phyloP scores from a whole-genome alignment of 1,140 invertebrate species.

The Marisa cornuarietis region DNA sequence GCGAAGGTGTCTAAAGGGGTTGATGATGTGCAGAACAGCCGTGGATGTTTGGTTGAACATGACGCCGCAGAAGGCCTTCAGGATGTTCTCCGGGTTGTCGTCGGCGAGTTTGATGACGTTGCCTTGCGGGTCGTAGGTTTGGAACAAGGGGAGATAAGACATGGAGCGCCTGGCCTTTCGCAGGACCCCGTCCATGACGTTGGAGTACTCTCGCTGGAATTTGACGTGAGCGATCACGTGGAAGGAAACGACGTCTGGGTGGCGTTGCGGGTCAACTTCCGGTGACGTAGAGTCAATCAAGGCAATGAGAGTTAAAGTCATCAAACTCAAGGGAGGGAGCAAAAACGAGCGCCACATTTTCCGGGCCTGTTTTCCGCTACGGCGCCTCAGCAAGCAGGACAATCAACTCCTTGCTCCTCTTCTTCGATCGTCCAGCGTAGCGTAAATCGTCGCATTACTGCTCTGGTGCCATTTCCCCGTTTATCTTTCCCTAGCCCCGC shows the following conservation, averaged over 20 bases:
- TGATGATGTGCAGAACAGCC: conserved; percentile 34
- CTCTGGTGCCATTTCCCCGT: too few species aligned
- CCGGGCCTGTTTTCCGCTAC: background rate
- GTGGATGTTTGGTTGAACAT: conserved; percentile 34
- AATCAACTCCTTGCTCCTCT: too few species aligned
- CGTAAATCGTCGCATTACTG: background rate
- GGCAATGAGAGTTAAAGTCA: background rate
- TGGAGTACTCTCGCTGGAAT: conserved; percentile 12
- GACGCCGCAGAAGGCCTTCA: conserved; percentile 29
- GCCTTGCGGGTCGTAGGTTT: background rate
- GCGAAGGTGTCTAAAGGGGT: conserved; percentile 26
- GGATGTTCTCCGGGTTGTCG: conserved; percentile 24
- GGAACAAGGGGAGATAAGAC: background rate
- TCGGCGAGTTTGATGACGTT: background rate
- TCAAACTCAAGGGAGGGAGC: background rate
- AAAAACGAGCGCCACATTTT: background rate
- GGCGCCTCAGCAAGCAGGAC: background rate
- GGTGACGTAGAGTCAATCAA: conserved; percentile 3
- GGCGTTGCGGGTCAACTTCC: background rate
- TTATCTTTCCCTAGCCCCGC: background rate
- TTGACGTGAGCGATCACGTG: conserved; percentile 22
- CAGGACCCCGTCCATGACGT: conserved; percentile 12
- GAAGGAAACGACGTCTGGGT: background rate
- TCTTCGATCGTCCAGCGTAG: background rate
- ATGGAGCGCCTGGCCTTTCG: background rate